phyloP scores from a whole-genome alignment of 2,888 invertebrate species.

The Hedya salicella region DNA sequence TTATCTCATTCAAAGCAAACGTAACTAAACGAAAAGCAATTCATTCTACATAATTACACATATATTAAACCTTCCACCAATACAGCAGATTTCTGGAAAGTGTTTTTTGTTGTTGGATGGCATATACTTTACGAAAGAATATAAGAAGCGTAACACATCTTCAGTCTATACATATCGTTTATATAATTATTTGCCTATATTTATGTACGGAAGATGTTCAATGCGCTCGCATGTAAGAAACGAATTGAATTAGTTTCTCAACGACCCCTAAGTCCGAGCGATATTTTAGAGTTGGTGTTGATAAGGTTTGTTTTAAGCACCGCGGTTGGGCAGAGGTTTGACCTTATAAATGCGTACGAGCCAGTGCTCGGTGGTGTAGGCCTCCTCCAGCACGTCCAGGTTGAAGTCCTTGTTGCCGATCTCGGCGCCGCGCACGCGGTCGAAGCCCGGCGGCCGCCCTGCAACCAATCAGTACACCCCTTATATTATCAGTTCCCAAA shows the following conservation, averaged over 20 bases:
- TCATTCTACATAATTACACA: neutral
- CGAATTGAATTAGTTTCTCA: neutral
- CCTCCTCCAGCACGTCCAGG: slow-evolving; percentile 99
- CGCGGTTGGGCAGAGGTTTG: slow-evolving; percentile 96
- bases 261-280: neutral
- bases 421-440: slow-evolving; percentile 98
- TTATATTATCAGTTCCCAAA: too few species aligned
- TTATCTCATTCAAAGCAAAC: too few species aligned
- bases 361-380: slow-evolving; percentile 99
- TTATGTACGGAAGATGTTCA: neutral
- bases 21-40: neutral
- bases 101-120: too few species aligned
- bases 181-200: neutral
- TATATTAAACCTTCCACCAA: too few species aligned
- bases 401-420: slow-evolving; percentile 99
- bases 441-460: slow-evolving; percentile 98
- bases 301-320: slow-evolving; percentile 81
- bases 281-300: neutral
- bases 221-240: neutral
- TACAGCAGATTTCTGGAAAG: too few species aligned
- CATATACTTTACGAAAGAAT: too few species aligned
- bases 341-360: slow-evolving; percentile 99
- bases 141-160: too few species aligned
- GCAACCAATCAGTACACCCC: slow-evolving; percentile 38
- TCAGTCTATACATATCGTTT: neutral